phyloP scores from a whole-genome alignment of 2,113 vertebrate genomes.

The Orycteropus afer region DNA sequence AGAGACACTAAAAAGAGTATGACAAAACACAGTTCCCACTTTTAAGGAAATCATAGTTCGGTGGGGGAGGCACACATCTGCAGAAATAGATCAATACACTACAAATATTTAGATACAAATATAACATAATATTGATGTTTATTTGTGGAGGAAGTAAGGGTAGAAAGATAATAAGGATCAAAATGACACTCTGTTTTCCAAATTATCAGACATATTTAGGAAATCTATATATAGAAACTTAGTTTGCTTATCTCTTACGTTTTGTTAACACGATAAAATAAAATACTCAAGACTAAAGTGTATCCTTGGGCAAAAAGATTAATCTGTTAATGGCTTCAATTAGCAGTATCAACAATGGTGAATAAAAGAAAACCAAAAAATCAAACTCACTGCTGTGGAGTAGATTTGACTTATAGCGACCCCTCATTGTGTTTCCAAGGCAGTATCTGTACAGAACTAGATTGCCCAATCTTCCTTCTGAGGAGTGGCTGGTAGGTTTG shows the following conservation, averaged over 20 bases:
- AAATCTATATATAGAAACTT: neutral
- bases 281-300: neutral
- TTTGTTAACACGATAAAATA: neutral
- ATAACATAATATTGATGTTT: neutral
- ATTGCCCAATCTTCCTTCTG: too few species aligned
- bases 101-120: neutral
- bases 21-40: neutral
- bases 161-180: neutral
- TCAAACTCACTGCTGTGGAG: too few species aligned
- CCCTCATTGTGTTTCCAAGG: too few species aligned
- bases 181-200: constrained; percentile 5
- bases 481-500: too few species aligned
- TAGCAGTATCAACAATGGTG: neutral
- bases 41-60: neutral
- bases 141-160: neutral
- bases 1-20: neutral
- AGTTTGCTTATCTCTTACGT: neutral
- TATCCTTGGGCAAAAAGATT: neutral
- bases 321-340: neutral
- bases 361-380: constrained; percentile 35
- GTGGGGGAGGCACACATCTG: neutral
- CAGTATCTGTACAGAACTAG: too few species aligned
- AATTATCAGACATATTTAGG: neutral
- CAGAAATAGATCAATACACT: neutral
- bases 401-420: too few species aligned